Conservation (phyloP, 92 coral and sea anemone species). For the Ricordea florida region DNA sequence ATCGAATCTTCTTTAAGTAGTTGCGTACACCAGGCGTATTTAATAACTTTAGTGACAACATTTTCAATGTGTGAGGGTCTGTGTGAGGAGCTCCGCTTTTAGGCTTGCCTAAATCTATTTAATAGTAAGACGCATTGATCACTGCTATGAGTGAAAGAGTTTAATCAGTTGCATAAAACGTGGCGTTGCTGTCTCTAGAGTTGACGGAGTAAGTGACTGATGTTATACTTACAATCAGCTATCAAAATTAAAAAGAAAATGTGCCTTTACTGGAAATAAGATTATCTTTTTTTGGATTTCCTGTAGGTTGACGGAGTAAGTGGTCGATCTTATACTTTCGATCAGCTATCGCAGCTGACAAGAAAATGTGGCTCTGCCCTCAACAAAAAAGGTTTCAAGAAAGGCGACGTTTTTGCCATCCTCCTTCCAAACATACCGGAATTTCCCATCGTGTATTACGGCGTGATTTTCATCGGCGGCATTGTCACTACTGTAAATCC, state of each 20-base stretch:
- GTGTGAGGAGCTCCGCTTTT: too few species aligned
- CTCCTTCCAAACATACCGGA: constrained; percentile 75
- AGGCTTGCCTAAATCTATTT: too few species aligned
- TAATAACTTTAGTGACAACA: too few species aligned
- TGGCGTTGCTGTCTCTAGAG: too few species aligned
- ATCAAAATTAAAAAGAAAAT: neutral
- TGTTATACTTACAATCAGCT: too few species aligned
- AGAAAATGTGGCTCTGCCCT: constrained; percentile 75
- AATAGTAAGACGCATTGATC: too few species aligned
- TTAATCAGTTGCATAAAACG: too few species aligned
- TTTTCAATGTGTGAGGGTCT: too few species aligned
- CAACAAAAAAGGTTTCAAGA: constrained; percentile 72
- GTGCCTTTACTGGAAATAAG: neutral
- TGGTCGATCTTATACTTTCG: constrained; percentile 74
- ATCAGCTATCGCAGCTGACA: constrained; percentile 45
- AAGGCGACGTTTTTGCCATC: constrained; percentile 85
- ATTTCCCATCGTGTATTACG: constrained; percentile 68
- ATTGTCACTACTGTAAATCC: constrained; percentile 77
- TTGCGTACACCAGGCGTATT: too few species aligned
- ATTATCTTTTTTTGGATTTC: neutral
- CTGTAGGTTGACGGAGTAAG: constrained; percentile 63
- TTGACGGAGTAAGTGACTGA: too few species aligned
- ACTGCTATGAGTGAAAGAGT: too few species aligned
- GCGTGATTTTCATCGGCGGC: constrained; percentile 70
- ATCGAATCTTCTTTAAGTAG: too few species aligned